Base-by-base conservation (phyloP, 2,797 vertebrate species). In the Gymnothorax reevesii region DNA sequence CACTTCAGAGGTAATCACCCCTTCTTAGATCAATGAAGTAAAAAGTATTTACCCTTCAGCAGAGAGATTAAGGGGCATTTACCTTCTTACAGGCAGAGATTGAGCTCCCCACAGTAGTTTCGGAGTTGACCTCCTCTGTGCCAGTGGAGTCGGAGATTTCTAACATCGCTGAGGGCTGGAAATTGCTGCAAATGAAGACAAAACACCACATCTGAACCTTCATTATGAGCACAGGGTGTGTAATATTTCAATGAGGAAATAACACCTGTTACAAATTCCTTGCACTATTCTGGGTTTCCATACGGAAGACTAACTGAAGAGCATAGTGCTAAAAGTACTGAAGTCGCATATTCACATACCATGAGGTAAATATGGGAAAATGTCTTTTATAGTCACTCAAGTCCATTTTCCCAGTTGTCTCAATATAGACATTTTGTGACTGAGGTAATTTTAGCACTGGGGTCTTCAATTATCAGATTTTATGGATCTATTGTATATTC, bases 41-140 rank as follows among this genome's bases (percentile, higher is more conserved):
- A 82, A 17, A 75, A 33, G 57, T 66, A 42, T n/a, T 86, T 75
- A 86, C 42, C 85, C 60, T 80, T 66, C 49, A 4, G 33, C 9
- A 85, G 22, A 22, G 27, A 49, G 27, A 66, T 49, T 17, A 42
- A 52, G 55, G 5, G 9, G 17, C 33, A 71, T 83, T 54, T 60
- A 86, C 98, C 98, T 98, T 99, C 91, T 97, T 99, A 91, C 97
- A 98, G 86, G 97, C 97, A 49, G 96, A 97, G 94, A 98, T 94
- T 87, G 97, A 96, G 60, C 95, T 96, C 71, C 96, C 96, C 90
- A 95, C 85, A 79, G 94, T 92, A 90, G 95, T 96, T 90, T 95
- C 96, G 0, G 93, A 91, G 92, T 93, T 95, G 89, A 92, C 90
- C 85, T 94, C 92, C 87, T 95, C 94, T 84, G 92, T 91, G 89